A percentile compares a stretch with the other conserved stretches of the same genome.
These are phyloP conservation scores for Metallyticus violacea DNA, from an alignment of 2,888 invertebrate genomes.

Conservation along the genomic window DNA sequence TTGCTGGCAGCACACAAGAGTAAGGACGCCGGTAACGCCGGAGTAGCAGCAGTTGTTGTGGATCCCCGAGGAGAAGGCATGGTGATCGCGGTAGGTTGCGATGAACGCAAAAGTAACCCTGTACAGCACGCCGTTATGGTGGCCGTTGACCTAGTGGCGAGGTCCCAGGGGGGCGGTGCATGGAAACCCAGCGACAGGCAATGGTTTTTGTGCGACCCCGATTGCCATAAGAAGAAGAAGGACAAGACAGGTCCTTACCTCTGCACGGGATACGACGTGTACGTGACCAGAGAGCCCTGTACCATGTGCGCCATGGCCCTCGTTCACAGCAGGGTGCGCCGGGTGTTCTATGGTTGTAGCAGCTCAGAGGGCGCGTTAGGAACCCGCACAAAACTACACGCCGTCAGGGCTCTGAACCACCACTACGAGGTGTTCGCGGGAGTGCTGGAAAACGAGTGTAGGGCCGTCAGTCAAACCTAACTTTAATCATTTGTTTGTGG, in stretches of 20 bases:
- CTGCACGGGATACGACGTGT: slow-evolving; percentile 85
- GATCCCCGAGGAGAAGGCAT: slow-evolving; percentile 62
- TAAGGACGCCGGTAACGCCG: slow-evolving; percentile 3
- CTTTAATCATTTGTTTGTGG: no score
- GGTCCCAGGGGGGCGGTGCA: slow-evolving; percentile 75
- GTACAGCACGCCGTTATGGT: slow-evolving; percentile 82
- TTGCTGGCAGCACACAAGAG: slow-evolving; percentile 48
- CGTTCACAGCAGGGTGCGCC: slow-evolving; percentile 80
- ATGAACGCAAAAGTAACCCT: slow-evolving; percentile 58
- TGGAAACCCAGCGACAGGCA: slow-evolving; percentile 47
- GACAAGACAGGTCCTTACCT: slow-evolving; percentile 54
- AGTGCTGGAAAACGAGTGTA: slow-evolving; percentile 51
- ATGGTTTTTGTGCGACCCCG: background rate
- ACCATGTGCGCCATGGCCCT: slow-evolving; percentile 95
- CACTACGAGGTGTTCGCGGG: slow-evolving; percentile 82
- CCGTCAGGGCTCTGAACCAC: slow-evolving; percentile 80
- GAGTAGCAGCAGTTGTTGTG: slow-evolving; percentile 61
- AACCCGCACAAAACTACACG: slow-evolving; percentile 71
- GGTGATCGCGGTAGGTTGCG: slow-evolving; percentile 65
- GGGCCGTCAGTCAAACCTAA: background rate
- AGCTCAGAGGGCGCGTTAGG: slow-evolving; percentile 66
- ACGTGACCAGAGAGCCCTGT: slow-evolving; percentile 84
- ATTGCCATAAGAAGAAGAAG: background rate
- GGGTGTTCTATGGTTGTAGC: slow-evolving; percentile 71
- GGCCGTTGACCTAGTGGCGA: slow-evolving; percentile 81